These are phyloP conservation scores for Coelopa pilipes DNA, from an alignment of 2,888 invertebrate genomes.

Conservation along the genomic window DNA sequence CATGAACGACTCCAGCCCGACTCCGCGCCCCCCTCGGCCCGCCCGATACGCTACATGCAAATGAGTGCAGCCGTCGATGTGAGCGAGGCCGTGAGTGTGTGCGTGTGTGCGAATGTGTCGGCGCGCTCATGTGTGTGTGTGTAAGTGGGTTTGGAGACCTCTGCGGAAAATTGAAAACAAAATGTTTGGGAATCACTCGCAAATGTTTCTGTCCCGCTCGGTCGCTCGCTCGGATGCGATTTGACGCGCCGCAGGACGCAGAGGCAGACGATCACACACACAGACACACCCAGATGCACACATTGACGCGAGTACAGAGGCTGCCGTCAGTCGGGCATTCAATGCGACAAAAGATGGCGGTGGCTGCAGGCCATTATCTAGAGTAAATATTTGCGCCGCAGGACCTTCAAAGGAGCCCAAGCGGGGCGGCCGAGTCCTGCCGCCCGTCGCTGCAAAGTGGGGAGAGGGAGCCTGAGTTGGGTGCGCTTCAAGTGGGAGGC, in stretches of 20 bases:
- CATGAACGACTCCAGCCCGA: too few species aligned
- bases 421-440: conserved; percentile 34
- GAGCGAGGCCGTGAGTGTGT: too few species aligned
- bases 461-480: not conserved
- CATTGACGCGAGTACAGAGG: not conserved
- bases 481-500: not conserved
- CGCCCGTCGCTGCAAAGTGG: conserved; percentile 29
- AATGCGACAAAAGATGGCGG: conserved; percentile 1
- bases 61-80: too few species aligned
- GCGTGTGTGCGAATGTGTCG: not conserved
- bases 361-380: conserved; percentile 29
- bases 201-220: not conserved
- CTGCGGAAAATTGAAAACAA: not conserved
- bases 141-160: not conserved
- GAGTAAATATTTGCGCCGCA: conserved; percentile 25
- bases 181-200: not conserved
- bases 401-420: conserved; percentile 17
- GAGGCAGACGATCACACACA: conserved; percentile 17
- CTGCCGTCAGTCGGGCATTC: not conserved
- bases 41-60: too few species aligned
- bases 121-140: not conserved
- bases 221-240: not conserved
- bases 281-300: not conserved
- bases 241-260: conserved; percentile 13
- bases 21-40: too few species aligned